Conservation (phyloP, 2,888 invertebrate genomes). For the Hedya salicella region DNA sequence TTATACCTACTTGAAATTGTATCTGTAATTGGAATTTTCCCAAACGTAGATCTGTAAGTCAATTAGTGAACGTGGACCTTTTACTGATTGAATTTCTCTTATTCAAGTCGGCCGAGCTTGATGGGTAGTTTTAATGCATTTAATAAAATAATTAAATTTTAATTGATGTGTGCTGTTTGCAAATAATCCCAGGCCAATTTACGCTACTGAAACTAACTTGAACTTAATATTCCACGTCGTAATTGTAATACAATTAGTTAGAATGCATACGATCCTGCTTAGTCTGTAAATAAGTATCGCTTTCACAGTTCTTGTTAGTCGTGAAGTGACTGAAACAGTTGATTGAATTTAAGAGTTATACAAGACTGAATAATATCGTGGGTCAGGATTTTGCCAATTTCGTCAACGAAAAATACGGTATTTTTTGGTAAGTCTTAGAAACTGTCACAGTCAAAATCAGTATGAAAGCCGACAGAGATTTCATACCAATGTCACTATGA, state of each 20-base stretch:
- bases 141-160: no score
- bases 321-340: background rate
- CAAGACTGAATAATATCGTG: background rate
- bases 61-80: conserved; percentile 3
- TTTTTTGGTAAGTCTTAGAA: no score
- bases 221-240: background rate
- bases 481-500: no score
- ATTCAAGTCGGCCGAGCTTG: background rate
- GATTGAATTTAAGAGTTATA: background rate
- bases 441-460: no score
- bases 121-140: conserved; percentile 4
- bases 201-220: background rate
- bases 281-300: conserved; percentile 19
- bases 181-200: background rate
- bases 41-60: background rate
- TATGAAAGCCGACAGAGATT: no score
- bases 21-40: no score
- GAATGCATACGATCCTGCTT: background rate
- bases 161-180: background rate
- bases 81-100: conserved; percentile 7
- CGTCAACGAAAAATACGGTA: no score
- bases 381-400: no score
- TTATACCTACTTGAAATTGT: background rate
- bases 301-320: conserved; percentile 10
- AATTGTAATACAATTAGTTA: background rate